Evolutionary conservation across 1,140 invertebrate species (phyloP), one percentile per base, ranked within the genome.

Genomic region (Drosophila paulistorum): DNA sequence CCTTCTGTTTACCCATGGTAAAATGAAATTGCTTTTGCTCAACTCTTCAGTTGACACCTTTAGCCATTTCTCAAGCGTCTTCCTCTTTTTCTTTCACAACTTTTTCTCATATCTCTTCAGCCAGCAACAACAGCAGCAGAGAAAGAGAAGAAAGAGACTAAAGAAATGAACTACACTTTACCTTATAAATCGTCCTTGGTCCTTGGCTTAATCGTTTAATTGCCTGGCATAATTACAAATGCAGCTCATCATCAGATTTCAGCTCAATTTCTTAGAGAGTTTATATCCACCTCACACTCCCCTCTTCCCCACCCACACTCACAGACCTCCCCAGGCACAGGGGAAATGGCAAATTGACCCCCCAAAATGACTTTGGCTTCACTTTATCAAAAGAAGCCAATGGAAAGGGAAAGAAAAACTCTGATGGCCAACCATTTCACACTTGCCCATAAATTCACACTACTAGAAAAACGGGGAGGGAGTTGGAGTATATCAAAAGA

Each of bases 181-280:
- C 79, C 83, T 66, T 76, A 75, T 81, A 68, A 79, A 64, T 87
- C 66, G 61, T 57, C 59, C 67, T 23, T 61, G 54, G 63, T 75
- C 60, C 69, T 51, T 41, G 58, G 58, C 82, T 87, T 87, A 87
- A 87, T 87, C 84, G 83, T 83, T 87, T 87, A 89, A 87, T 87
- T 89, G 83, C 83, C 83, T 74, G 83, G 83, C 83, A 87, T 87
- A 87, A 87, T 87, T 87, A 89, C 84, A 80, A 87, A 89, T 87
- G 83, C 83, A 87, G 83, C 83, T 87, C 83, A 87, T 87, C 84
- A 80, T 87, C 83, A 89, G 84, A 87, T 89, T 89, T 83, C 80
- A 86, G 83, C 83, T 79, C 69, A 51, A 87, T 83, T 87, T 68
- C 72, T 79, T 82, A 58, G 55, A 68, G 65, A 54, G 48, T 67